Base-by-base conservation (phyloP, 2,888 invertebrate species). In the Nebria brevicollis region DNA sequence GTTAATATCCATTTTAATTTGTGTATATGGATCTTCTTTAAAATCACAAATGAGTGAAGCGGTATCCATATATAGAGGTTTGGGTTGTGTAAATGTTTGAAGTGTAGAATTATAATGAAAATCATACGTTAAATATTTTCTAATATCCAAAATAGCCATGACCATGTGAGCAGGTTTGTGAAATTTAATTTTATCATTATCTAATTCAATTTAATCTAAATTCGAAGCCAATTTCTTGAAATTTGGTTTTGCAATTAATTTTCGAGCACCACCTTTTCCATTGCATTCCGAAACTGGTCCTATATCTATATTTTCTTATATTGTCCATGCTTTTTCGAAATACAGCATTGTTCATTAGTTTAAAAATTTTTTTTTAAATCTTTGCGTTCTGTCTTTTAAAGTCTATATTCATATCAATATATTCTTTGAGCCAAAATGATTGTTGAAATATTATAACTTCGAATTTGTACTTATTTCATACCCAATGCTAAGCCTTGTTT, bases 281-380 rank as follows among this genome's bases (percentile, higher is more conserved):
- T 83, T 82, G 82, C 84, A 85, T 86, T 82, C 65, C 10, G 82
- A 84, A 5, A 85, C 82, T 26, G 86, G 70, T 82, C 84, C 85
- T 6, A 90, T 85, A 82, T 87, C 86, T 84, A 83, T 86, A 84
- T 74, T 88, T 88, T 76, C 87, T 82, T n/a, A 87, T 86, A 84
- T 89, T 88, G 84, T 88, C 88, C 86, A 88, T 88, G 2, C 86
- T 87, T 84, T 89, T 89, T 8, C 85, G 85, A 81, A 84, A 86
- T 43, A 85, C 80, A 5, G 83, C 82, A 41, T 85, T 84, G 72
- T 82, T 83, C 75, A 82, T 72, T 43, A 84, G 64, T 81, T 82
- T 83, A 76, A 54, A 84, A 34, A 82, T 66, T 66, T 43, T 43
- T 43, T 43, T 6, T 43, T 43, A 43, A 43, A 43, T 43, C 8